phyloP scores from a whole-genome alignment of 1,140 invertebrate species.

The Sycophila sp. region DNA sequence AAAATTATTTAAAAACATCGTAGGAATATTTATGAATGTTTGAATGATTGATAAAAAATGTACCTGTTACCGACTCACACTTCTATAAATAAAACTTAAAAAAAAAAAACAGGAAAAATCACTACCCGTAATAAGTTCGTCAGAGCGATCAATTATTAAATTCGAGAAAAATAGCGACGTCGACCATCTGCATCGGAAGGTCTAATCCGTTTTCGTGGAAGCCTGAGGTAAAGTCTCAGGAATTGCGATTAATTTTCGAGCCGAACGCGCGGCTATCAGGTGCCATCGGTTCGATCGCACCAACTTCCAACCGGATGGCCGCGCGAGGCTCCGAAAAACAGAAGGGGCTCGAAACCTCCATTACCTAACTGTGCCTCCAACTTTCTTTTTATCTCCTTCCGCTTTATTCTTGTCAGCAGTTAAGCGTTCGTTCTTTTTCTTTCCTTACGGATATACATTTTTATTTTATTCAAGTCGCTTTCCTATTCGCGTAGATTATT shows the following conservation, averaged over 20 bases:
- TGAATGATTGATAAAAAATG: no score
- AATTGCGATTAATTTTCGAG: slow-evolving; percentile 17
- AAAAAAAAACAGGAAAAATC: neutral
- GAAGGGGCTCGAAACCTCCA: no score
- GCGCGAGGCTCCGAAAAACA: neutral
- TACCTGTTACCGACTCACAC: neutral
- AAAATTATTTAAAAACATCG: no score
- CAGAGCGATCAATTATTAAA: slow-evolving; percentile 5
- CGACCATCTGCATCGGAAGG: neutral
- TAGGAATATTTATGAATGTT: no score
- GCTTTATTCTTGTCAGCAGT: no score
- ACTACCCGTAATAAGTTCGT: no score
- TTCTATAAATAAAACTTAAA: neutral
- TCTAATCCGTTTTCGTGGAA: no score
- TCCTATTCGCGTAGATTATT: no score
- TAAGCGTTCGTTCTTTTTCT: neutral
- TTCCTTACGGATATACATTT: neutral
- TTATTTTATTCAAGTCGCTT: no score
- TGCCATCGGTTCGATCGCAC: neutral
- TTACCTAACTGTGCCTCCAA: no score
- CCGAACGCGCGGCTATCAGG: neutral
- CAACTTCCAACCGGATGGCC: neutral
- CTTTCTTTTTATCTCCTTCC: neutral
- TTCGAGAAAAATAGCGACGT: neutral
- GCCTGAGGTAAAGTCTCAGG: neutral